These are phyloP conservation scores for Alosa alosa DNA, from an alignment of 2,113 vertebrate genomes.

Conservation along the genomic window DNA sequence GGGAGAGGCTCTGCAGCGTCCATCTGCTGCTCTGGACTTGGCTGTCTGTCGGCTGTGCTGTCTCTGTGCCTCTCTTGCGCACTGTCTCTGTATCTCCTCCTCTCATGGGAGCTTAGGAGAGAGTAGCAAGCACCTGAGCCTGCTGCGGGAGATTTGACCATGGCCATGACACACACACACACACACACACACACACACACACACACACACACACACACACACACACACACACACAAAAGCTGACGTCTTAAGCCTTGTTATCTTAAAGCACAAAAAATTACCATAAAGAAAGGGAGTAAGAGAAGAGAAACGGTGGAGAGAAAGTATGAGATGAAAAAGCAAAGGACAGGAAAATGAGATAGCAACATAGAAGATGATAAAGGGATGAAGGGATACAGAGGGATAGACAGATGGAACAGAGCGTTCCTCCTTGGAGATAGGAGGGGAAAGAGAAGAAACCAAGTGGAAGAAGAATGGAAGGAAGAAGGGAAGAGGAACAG, in stretches of 20 bases:
- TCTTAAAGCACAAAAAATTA: neutral
- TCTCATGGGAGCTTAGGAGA: neutral
- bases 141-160: neutral
- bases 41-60: neutral
- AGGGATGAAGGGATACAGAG: neutral
- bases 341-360: slow-evolving; percentile 16
- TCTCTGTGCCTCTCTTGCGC: neutral
- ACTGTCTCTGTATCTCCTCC: neutral
- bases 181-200: neutral
- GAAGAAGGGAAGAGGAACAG: neutral
- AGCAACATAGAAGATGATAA: neutral
- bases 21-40: neutral
- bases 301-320: neutral
- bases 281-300: neutral
- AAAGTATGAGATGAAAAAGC: neutral
- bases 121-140: neutral
- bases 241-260: neutral
- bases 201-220: neutral
- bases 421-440: neutral
- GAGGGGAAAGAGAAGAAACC: slow-evolving; percentile 42
- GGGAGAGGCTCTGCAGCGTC: neutral
- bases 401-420: neutral
- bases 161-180: neutral
- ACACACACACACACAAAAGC: neutral
- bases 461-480: slow-evolving; percentile 18